phyloP scores from a whole-genome alignment of 2,797 vertebrate species.

The Varecia variegata region DNA sequence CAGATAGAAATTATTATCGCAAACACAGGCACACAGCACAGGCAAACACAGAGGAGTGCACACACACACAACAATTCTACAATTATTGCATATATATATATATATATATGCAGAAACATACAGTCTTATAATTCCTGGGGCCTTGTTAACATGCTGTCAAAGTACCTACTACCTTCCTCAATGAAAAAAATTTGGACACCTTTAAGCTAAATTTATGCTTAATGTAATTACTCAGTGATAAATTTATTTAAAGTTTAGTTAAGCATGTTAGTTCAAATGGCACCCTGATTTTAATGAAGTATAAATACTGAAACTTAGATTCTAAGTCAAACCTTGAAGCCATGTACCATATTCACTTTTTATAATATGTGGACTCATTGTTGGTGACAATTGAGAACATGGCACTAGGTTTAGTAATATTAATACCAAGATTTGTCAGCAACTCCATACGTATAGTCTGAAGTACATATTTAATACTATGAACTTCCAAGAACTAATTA shows the following conservation, averaged over 20 bases:
- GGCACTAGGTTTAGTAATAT: neutral
- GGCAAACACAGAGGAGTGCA: neutral
- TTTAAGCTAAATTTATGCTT: neutral
- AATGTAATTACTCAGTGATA: neutral
- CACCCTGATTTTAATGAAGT: neutral
- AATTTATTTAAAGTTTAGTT: neutral
- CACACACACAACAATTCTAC: neutral
- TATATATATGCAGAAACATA: neutral
- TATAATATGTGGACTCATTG: neutral
- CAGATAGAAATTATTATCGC: neutral
- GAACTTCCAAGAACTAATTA: neutral
- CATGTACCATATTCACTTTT: neutral
- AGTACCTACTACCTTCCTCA: neutral
- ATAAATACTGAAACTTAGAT: neutral
- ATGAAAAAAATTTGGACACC: neutral
- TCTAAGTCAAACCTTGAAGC: neutral
- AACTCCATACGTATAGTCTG: neutral
- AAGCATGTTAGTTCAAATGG: neutral
- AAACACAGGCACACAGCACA: neutral
- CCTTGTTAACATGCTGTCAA: neutral
- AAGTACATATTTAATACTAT: neutral
- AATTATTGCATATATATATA: neutral
- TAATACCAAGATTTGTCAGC: neutral
- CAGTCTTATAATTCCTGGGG: neutral
- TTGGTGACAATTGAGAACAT: neutral